Base-by-base conservation (phyloP, 2,888 invertebrate genomes). In the Aspidapion aeneum region DNA sequence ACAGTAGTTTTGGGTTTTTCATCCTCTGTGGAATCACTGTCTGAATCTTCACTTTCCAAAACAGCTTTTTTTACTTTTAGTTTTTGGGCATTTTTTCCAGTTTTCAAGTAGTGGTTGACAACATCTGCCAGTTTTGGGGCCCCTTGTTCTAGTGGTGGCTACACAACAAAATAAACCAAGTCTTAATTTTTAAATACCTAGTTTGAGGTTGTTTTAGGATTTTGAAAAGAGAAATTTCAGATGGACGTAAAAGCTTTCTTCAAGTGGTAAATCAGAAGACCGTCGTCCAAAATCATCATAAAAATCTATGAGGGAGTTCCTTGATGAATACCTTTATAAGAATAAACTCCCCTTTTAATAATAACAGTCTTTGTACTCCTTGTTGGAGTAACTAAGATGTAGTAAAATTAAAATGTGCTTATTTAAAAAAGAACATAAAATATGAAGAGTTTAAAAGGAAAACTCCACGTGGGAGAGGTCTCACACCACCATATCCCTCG, bases 211-310 rank as follows among this genome's bases (percentile, higher is more conserved):
- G n/a, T n/a, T n/a, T n/a, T n/a, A n/a, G n/a, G n/a, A n/a, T n/a
- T n/a, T n/a, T n/a, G n/a, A n/a, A n/a, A n/a, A n/a, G n/a, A n/a
- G n/a, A n/a, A n/a, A 35, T 35, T 7, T 35, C 35, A 35, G 35
- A 35, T 7, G 12, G 35, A 35, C 35, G 1, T 56, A 3, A 48
- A 5, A 20, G 52, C 21, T 52, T 16, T 18, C 9, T 56, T 75
- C 76, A 76, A 74, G 75, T 77, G 75, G 74, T 77, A 76, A 76
- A 77, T 78, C 76, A 74, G 72, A 70, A 63, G 65, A 68, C 58
- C 69, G 66, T 66, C 75, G 70, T 71, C 72, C 73, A 35, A n/a
- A 50, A 60, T 65, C 55, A 64, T 62, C 71, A 69, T 70, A 72
- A 71, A 66, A 70, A 66, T 35, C 12, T 35, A 7, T 35, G 12